Conservation (phyloP, 2,888 invertebrate genomes). For the Lutraria lutraria region DNA sequence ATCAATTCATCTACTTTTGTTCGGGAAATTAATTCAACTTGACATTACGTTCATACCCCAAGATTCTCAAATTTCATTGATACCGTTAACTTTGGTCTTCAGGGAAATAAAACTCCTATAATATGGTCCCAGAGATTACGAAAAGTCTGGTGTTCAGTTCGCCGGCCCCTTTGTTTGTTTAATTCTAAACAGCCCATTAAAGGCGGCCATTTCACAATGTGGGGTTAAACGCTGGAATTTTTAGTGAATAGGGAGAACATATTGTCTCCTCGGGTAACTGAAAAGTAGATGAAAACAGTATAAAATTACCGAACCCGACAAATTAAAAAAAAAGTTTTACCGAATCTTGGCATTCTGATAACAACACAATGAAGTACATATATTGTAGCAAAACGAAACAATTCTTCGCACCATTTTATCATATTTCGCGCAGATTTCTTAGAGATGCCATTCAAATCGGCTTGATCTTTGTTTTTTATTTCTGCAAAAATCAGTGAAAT, state of each 20-base stretch:
- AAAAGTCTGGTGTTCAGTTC: constrained; percentile 34
- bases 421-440: too few species aligned
- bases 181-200: neutral
- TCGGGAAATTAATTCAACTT: constrained; percentile 39
- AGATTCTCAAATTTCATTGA: constrained; percentile 54
- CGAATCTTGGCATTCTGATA: too few species aligned
- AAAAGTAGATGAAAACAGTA: neutral
- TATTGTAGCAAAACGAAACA: too few species aligned
- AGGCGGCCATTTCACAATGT: neutral
- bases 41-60: constrained; percentile 43
- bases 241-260: neutral
- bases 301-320: neutral
- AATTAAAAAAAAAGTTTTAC: neutral
- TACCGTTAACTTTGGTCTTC: constrained; percentile 45
- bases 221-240: neutral
- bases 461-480: too few species aligned
- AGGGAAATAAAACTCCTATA: constrained; percentile 60
- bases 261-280: neutral
- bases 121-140: constrained; percentile 39
- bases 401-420: too few species aligned
- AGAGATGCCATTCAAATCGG: too few species aligned
- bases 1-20: constrained; percentile 35
- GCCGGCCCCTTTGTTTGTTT: constrained; percentile 1
- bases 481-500: too few species aligned
- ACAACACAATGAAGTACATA: too few species aligned